Conservation (phyloP, 2,797 vertebrate species). For the Sebastes iracundus region DNA sequence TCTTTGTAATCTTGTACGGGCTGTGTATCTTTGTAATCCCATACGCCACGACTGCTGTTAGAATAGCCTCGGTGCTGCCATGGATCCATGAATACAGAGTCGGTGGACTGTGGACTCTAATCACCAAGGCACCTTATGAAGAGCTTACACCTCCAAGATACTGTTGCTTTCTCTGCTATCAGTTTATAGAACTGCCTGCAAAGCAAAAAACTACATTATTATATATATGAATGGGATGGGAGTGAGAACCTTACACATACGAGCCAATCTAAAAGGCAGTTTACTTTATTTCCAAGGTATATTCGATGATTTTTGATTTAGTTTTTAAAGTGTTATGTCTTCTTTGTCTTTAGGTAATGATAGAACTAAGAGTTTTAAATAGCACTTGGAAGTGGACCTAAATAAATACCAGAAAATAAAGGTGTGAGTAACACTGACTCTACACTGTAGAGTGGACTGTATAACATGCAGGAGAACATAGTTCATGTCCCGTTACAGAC, state of each 20-base stretch:
- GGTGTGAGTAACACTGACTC: not conserved
- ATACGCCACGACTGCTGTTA: conserved; percentile 13
- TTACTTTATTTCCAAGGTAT: not conserved
- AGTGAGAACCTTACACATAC: not conserved
- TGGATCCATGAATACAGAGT: conserved; percentile 29
- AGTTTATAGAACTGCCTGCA: conserved; percentile 40
- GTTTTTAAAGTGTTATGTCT: not conserved
- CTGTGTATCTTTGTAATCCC: conserved; percentile 62
- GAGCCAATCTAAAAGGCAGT: not conserved
- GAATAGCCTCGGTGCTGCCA: conserved; percentile 28
- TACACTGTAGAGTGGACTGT: not conserved
- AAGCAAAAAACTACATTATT: conserved; percentile 27
- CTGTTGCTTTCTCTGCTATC: conserved; percentile 27
- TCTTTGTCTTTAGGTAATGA: not conserved
- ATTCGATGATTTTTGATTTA: not conserved
- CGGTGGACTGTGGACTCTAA: conserved; percentile 29
- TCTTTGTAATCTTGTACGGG: conserved; percentile 61
- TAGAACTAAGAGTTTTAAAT: not conserved
- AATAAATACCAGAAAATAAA: not conserved
- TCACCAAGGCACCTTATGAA: conserved; percentile 32
- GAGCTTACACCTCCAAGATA: conserved; percentile 35
- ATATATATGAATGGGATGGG: not conserved
- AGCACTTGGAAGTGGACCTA: not conserved
- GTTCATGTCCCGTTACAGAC: not conserved
- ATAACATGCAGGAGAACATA: not conserved